Conservation (phyloP, 2,113 vertebrate genomes). For the Aldabrachelys gigantea region DNA sequence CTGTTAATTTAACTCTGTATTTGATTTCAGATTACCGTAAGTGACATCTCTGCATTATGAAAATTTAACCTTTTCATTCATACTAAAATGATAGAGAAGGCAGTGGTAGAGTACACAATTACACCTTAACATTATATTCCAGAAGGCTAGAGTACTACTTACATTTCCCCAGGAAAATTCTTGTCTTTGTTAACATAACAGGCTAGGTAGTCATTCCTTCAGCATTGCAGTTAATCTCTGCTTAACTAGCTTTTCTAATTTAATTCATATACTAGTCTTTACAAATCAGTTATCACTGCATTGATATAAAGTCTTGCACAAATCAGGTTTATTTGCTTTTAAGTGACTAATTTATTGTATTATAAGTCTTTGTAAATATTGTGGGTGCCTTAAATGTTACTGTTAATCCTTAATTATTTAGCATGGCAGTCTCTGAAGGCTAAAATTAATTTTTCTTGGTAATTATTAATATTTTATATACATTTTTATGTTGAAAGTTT, state of each 20-base stretch:
- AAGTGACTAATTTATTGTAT: conserved; percentile 37
- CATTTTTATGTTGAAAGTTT: not conserved
- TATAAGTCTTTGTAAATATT: conserved; percentile 49
- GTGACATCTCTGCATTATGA: conserved; percentile 42
- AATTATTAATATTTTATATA: not conserved
- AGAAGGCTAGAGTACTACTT: not conserved
- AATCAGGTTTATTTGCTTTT: conserved; percentile 55
- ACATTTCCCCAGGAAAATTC: not conserved
- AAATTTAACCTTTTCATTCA: conserved; percentile 63
- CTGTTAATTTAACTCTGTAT: conserved; percentile 71
- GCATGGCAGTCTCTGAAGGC: not conserved
- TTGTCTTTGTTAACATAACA: not conserved
- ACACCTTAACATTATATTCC: conserved; percentile 19
- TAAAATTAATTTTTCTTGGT: not conserved
- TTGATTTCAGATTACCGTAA: conserved; percentile 66
- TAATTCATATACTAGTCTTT: conserved; percentile 35
- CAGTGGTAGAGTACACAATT: conserved; percentile 7
- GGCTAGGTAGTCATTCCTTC: conserved; percentile 15
- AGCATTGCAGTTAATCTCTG: conserved; percentile 34
- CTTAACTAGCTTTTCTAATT: conserved; percentile 29
- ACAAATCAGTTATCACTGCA: conserved; percentile 28
- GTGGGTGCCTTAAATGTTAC: conserved; percentile 41
- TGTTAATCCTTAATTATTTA: conserved; percentile 68
- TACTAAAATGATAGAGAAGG: conserved; percentile 26
- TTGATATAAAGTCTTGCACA: conserved; percentile 31